Conservation (phyloP, 2,113 vertebrate genomes). For the Oryzias curvinotus region DNA sequence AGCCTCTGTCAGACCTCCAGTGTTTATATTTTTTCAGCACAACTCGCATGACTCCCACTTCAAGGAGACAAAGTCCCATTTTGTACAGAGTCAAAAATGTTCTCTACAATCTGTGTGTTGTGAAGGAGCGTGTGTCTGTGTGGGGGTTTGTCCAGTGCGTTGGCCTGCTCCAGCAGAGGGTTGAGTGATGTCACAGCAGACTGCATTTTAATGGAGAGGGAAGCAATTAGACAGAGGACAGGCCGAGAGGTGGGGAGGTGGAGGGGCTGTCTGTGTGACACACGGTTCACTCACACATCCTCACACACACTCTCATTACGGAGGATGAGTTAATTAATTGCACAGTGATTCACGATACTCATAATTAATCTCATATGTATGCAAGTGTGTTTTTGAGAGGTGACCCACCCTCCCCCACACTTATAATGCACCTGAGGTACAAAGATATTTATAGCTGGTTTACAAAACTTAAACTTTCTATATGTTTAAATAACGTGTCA, state of each 20-base stretch:
- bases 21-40: constrained; percentile 1
- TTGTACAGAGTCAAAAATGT: background rate
- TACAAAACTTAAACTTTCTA: no score
- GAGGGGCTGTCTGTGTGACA: constrained; percentile 69
- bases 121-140: constrained; percentile 16
- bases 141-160: constrained; percentile 18
- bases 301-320: constrained; percentile 74
- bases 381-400: constrained; percentile 67
- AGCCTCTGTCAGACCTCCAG: background rate
- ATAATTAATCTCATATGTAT: constrained; percentile 76
- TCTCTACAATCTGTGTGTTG: constrained; percentile 12
- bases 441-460: no score
- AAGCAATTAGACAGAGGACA: constrained; percentile 77
- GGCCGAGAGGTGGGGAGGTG: constrained; percentile 74
- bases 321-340: constrained; percentile 82
- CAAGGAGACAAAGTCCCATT: constrained; percentile 10
- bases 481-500: no score
- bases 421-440: constrained; percentile 24
- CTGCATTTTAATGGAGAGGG: constrained; percentile 79
- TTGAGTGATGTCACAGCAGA: constrained; percentile 78
- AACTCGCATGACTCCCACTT: background rate
- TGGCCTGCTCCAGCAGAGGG: constrained; percentile 58
- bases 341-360: constrained; percentile 73
- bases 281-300: constrained; percentile 64
- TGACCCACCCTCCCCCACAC: constrained; percentile 51